These are phyloP conservation scores for Arothron firmamentum DNA, from an alignment of 2,113 vertebrate species.

Conservation along the genomic window DNA sequence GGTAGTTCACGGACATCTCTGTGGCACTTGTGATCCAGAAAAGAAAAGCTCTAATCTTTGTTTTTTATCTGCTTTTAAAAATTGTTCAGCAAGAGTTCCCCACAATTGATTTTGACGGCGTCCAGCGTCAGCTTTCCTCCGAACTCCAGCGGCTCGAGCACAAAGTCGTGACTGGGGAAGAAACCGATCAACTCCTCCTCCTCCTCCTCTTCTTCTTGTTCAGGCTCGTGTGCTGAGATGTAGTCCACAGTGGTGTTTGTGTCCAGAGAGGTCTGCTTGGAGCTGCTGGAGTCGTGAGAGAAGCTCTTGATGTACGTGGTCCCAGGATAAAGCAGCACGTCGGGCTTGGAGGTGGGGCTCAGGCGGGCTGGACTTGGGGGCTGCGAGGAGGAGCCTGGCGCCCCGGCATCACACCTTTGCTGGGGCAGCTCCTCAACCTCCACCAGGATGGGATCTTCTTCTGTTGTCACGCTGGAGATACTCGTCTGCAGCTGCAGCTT, in stretches of 20 bases:
- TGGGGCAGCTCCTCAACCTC: conserved; percentile 66
- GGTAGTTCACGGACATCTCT: conserved; percentile 42
- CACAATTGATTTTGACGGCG: conserved; percentile 72
- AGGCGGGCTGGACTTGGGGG: neutral
- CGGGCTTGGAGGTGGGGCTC: neutral
- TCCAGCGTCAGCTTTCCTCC: conserved; percentile 72
- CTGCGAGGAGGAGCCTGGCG: neutral
- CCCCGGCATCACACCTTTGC: conserved; percentile 1
- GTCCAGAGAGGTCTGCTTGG: conserved; percentile 52
- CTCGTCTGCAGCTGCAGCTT: conserved; percentile 40
- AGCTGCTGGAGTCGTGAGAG: conserved; percentile 70
- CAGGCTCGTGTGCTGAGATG: conserved; percentile 55
- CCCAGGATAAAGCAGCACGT: conserved; percentile 20
- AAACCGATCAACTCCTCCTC: conserved; percentile 43
- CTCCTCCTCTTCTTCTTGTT: conserved; percentile 30
- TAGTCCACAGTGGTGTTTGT: conserved; percentile 64
- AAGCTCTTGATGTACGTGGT: conserved; percentile 73
- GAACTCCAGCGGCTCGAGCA: conserved; percentile 32
- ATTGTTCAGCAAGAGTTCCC: conserved; percentile 51
- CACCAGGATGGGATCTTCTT: conserved; percentile 59
- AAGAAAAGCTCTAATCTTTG: neutral
- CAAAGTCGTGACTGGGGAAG: conserved; percentile 52
- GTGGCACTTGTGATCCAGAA: neutral
- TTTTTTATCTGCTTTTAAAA: conserved; percentile 2
- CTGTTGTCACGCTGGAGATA: conserved; percentile 38